Percentiles rank a stretch among this genome's conserved stretches.
phyloP scores from a whole-genome alignment of 2,797 vertebrate genomes.

The Hyperoplus lanceolatus region DNA sequence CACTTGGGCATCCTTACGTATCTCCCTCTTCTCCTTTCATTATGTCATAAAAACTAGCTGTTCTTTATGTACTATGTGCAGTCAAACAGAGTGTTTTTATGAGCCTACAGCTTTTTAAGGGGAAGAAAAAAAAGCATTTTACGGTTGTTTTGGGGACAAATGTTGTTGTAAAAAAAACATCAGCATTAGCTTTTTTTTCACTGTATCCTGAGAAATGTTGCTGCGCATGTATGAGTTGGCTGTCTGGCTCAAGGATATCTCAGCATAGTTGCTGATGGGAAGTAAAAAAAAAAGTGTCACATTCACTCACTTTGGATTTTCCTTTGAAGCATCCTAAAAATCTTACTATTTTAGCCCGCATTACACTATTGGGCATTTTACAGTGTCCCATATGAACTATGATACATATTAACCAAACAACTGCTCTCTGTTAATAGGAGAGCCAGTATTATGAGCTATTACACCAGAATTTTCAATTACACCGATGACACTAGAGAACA shows the following conservation, averaged over 20 bases:
- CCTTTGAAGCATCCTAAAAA: background rate
- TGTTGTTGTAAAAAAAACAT: constrained; percentile 5
- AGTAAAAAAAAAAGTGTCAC: background rate
- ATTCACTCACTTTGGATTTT: background rate
- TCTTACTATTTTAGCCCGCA: background rate
- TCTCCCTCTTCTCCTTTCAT: background rate
- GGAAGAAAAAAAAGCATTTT: constrained; percentile 14
- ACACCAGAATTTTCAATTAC: constrained; percentile 68
- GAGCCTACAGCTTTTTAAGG: background rate
- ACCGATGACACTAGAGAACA: constrained; percentile 69
- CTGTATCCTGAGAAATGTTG: constrained; percentile 33
- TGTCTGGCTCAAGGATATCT: constrained; percentile 17
- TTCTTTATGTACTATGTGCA: background rate
- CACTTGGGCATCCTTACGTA: background rate
- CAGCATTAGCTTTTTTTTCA: constrained; percentile 50
- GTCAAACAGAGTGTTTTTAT: constrained; percentile 20
- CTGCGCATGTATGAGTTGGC: constrained; percentile 27
- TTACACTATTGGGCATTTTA: constrained; percentile 27
- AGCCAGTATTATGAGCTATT: constrained; percentile 70
- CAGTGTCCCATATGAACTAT: constrained; percentile 35
- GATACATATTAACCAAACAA: constrained; percentile 51
- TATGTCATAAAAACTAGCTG: constrained; percentile 1
- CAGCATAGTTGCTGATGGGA: constrained; percentile 17
- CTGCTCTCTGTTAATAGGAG: constrained; percentile 61
- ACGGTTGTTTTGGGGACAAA: constrained; percentile 8